Evolutionary conservation across 2,797 vertebrate genomes (phyloP).

Genomic region (Jordanella pulchra): DNA sequence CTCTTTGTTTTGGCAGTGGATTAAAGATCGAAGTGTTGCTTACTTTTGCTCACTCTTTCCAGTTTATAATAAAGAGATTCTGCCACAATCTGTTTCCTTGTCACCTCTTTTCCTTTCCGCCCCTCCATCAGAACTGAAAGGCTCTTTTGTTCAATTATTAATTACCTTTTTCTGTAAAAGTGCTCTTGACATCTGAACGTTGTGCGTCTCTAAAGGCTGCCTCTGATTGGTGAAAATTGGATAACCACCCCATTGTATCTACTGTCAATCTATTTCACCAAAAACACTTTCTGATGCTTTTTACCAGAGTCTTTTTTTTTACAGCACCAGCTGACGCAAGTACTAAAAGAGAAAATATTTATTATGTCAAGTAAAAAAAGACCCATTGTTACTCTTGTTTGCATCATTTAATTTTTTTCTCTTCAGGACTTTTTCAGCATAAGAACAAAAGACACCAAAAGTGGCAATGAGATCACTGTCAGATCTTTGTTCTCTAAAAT

Average conservation of each 20-base stretch:
- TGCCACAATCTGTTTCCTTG: constrained; percentile 40
- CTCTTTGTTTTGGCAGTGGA: constrained; percentile 25
- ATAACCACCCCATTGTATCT: constrained; percentile 66
- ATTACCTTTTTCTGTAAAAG: constrained; percentile 73
- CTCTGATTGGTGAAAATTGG: constrained; percentile 66
- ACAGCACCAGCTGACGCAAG: constrained; percentile 16
- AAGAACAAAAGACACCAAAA: constrained; percentile 40
- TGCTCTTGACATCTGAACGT: constrained; percentile 72
- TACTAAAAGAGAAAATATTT: constrained; percentile 46
- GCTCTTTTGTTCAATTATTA: constrained; percentile 78
- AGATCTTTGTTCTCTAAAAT: constrained; percentile 39
- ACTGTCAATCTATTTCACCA: constrained; percentile 59
- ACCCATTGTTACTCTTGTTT: constrained; percentile 42
- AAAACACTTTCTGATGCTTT: constrained; percentile 26
- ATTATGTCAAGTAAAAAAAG: constrained; percentile 34
- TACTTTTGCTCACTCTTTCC: constrained; percentile 45
- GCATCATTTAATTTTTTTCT: constrained; percentile 58
- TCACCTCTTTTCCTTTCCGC: constrained; percentile 46
- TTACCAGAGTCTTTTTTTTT: constrained; percentile 8
- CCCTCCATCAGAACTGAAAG: constrained; percentile 69
- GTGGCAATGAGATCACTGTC: constrained; percentile 35
- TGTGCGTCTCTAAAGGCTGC: constrained; percentile 55
- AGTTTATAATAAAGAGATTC: constrained; percentile 48
- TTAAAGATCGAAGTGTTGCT: constrained; percentile 59
- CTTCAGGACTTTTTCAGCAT: constrained; percentile 29